Percentiles rank a stretch among this genome's conserved stretches.
These are phyloP conservation scores for Cyprinella venusta DNA, from an alignment of 2,797 vertebrate genomes.

Conservation along the genomic window DNA sequence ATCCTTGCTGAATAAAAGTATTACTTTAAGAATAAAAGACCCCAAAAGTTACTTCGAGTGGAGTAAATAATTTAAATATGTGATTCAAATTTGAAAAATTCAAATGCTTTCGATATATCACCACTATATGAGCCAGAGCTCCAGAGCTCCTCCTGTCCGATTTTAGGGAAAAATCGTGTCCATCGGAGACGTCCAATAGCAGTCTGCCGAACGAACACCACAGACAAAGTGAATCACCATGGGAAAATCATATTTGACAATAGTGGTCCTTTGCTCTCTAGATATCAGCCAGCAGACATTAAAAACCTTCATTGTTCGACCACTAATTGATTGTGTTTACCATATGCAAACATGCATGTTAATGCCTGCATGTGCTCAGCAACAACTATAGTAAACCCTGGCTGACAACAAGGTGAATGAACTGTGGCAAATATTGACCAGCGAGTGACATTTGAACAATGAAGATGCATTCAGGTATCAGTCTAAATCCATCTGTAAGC, in stretches of 20 bases:
- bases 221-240: too few species aligned
- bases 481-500: not conserved
- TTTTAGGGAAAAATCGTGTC: too few species aligned
- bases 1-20: not conserved
- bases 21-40: not conserved
- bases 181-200: too few species aligned
- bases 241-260: too few species aligned
- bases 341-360: not conserved
- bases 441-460: conserved; percentile 44
- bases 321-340: conserved; percentile 25
- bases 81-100: too few species aligned
- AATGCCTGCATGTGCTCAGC: not conserved
- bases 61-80: too few species aligned
- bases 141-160: too few species aligned
- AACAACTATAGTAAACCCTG: conserved; percentile 39
- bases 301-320: not conserved
- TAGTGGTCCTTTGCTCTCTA: not conserved
- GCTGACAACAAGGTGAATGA: conserved; percentile 18
- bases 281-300: not conserved
- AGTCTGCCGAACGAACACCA: too few species aligned
- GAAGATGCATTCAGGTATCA: conserved; percentile 10
- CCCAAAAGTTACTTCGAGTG: not conserved
- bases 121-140: too few species aligned
- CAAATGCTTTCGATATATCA: too few species aligned
- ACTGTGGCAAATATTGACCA: conserved; percentile 49